phyloP scores from a whole-genome alignment of 2,888 invertebrate genomes.

The Sesamia inferens region DNA sequence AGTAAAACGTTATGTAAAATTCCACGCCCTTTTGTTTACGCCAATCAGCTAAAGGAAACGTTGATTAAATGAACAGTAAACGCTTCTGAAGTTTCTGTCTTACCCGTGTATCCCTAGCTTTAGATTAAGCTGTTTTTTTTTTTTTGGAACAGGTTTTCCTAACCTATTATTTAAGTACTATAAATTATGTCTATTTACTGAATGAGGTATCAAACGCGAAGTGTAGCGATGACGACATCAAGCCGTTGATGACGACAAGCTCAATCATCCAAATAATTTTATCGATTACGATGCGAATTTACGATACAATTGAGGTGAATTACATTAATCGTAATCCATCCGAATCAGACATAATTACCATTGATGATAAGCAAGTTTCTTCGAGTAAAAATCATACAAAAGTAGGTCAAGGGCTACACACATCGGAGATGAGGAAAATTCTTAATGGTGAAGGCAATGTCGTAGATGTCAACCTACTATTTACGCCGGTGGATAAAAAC shows the following conservation, averaged over 20 bases:
- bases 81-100: conserved; percentile 6
- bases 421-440: conserved; percentile 53
- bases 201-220: conserved; percentile 1
- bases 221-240: conserved; percentile 17
- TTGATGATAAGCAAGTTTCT: conserved; percentile 22
- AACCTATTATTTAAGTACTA: conserved; percentile 36
- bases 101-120: conserved; percentile 17
- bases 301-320: conserved; percentile 5
- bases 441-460: conserved; percentile 27
- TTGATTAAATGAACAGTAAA: conserved; percentile 7
- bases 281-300: conserved; percentile 5
- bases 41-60: conserved; percentile 2
- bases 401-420: conserved; percentile 57
- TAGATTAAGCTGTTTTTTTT: conserved; percentile 23
- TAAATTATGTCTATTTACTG: conserved; percentile 12
- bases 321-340: conserved; percentile 22
- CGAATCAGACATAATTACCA: conserved; percentile 22
- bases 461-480: conserved; percentile 29
- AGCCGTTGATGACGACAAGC: conserved; percentile 4
- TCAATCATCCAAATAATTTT: conserved; percentile 7
- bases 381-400: conserved; percentile 35
- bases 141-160: conserved; percentile 30
- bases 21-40: not conserved
- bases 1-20: too few species aligned
- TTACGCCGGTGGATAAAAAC: conserved; percentile 27